Evolutionary conservation across 1,140 invertebrate genomes (phyloP).

Genomic region (Spodoptera litura): DNA sequence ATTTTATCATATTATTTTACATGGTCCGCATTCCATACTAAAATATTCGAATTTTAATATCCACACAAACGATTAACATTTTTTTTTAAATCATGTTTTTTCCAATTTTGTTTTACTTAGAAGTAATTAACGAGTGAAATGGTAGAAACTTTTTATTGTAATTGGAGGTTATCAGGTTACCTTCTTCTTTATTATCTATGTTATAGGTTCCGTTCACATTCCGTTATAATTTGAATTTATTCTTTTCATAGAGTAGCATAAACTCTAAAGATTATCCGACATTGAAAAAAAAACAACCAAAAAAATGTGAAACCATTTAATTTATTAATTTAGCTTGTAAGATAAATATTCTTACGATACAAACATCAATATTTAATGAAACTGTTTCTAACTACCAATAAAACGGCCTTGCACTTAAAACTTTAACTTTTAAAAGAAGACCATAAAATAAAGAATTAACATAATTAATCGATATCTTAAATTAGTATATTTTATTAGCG

Average conservation of each 20-base stretch:
- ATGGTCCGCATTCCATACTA: constrained; percentile 76
- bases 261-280: too few relatives aligned
- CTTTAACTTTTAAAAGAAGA: neutral
- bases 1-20: constrained; percentile 71
- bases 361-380: too few relatives aligned
- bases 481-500: too few relatives aligned
- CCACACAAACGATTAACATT: constrained; percentile 49
- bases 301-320: neutral
- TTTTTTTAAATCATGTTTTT: constrained; percentile 47
- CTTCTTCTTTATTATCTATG: too few relatives aligned
- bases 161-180: neutral
- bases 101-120: constrained; percentile 44
- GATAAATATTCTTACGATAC: too few relatives aligned
- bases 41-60: constrained; percentile 55
- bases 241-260: too few relatives aligned
- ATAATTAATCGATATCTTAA: neutral
- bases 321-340: too few relatives aligned
- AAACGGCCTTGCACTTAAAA: neutral
- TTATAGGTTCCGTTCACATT: too few relatives aligned
- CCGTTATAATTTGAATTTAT: too few relatives aligned
- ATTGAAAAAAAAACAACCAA: too few relatives aligned
- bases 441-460: neutral
- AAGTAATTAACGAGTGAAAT: constrained; percentile 11
- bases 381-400: too few relatives aligned
- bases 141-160: neutral